Base-by-base conservation (phyloP, 2,888 invertebrate species). In the Ormyrus nitidulus region DNA sequence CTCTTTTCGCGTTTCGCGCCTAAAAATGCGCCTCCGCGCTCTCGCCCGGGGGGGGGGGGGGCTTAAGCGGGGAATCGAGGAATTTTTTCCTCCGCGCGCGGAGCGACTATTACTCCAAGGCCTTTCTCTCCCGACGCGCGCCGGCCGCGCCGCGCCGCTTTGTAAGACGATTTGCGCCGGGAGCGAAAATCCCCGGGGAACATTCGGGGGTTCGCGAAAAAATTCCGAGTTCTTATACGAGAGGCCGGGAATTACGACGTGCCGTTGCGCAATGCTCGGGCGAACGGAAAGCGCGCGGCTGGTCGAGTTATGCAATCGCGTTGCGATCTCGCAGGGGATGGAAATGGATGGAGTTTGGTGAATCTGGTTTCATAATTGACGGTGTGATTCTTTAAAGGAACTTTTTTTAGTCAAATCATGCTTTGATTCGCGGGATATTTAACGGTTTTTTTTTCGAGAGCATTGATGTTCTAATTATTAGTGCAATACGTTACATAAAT, bases 81-180 rank as follows among this genome's bases (percentile, higher is more conserved):
- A 80, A 80, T 76, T 80, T 68, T 19, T 66, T 49, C 61, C 49
- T 74, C 49, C 0, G 10, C 7, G 6, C 0, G 10, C 7, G 9
- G 77, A 11, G 10, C 51, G 48, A 13, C 56, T 68, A 61, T 66
- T 69, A 56, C 62, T 56, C 49, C 56, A 11, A 10, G 0, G 19
- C 10, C 13, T 72, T 70, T 58, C 19, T 58, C 59, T 59, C 44
- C 8, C 49, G 34, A 13, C 13, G 49, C n/a, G 66, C 10, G 13
- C 19, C 11, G 8, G 44, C 58, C 46, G 48, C 51, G 56, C n/a
- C 48, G n/a, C 49, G 5, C 71, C 62, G 72, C 79, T 64, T 72
- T 81, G 75, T 81, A 81, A 81, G 81, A 64, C 64, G 81, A 81
- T 79, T 81, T 76, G 49, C 19, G 19, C 58, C 68, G 46, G 11